Conservation (phyloP, 2,113 vertebrate species). For the Hucho hucho region DNA sequence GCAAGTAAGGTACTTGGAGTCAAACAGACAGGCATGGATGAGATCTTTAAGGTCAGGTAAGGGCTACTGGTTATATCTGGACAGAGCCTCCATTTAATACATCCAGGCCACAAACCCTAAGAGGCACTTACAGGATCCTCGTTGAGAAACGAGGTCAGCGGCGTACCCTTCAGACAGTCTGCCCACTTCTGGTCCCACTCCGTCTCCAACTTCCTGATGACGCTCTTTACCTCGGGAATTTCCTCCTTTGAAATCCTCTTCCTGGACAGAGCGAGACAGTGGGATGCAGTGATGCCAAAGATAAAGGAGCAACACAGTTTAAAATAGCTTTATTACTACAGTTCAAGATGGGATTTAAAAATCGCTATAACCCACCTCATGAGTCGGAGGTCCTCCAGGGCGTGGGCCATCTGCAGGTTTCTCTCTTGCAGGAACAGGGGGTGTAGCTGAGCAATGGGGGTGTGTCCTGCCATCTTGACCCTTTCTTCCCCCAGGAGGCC, state of each 20-base stretch:
- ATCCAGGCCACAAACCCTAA: not conserved
- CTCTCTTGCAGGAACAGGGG: slow-evolving; percentile 60
- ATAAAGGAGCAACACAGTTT: not conserved
- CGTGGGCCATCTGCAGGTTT: slow-evolving; percentile 44
- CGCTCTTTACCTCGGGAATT: slow-evolving; percentile 46
- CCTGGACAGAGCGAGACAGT: slow-evolving; percentile 60
- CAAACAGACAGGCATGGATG: too few relatives aligned
- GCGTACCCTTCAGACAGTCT: slow-evolving; percentile 57
- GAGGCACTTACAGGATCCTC: slow-evolving; percentile 77
- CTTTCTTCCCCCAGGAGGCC: slow-evolving; percentile 70
- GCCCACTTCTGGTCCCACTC: slow-evolving; percentile 83
- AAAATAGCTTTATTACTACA: not conserved
- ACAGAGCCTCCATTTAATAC: not conserved
- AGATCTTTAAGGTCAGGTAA: too few relatives aligned
- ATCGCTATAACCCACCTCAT: slow-evolving; percentile 65
- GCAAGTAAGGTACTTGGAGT: too few relatives aligned
- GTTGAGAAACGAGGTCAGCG: slow-evolving; percentile 66
- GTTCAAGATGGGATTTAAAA: too few relatives aligned
- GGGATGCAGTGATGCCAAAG: not conserved
- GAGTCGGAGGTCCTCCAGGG: slow-evolving; percentile 57
- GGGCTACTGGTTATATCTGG: too few relatives aligned
- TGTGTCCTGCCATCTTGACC: slow-evolving; percentile 19
- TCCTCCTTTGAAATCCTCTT: slow-evolving; percentile 63
- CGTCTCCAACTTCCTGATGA: slow-evolving; percentile 62
- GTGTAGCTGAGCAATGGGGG: slow-evolving; percentile 45